Percentiles rank a stretch among this genome's conserved stretches.
Evolutionary conservation across 2,888 invertebrate species (phyloP).

Genomic region (Merodon equestris): DNA sequence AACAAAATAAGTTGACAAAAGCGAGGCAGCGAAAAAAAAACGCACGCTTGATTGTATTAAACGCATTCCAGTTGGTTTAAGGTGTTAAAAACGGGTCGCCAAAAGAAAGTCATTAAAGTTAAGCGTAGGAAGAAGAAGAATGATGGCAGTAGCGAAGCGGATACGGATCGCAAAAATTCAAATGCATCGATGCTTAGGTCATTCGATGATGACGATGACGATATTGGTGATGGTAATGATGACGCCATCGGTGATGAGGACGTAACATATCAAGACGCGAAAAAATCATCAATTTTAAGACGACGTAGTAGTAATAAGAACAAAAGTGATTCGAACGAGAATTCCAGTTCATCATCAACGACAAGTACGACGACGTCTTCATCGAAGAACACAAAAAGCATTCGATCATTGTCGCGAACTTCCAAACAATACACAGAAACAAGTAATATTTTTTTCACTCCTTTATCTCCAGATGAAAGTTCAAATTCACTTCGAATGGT

Average conservation of each 20-base stretch:
- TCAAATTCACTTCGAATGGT: constrained; percentile 7
- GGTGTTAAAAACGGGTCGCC: constrained; percentile 71
- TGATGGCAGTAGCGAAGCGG: constrained; percentile 69
- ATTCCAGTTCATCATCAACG: constrained; percentile 55
- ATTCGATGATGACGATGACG: constrained; percentile 51
- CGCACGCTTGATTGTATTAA: constrained; percentile 1
- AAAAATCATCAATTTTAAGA: constrained; percentile 8
- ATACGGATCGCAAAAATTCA: constrained; percentile 70
- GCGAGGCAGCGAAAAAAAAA: constrained; percentile 20
- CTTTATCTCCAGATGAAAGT: constrained; percentile 28
- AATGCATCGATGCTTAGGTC: constrained; percentile 59
- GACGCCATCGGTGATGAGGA: constrained; percentile 32
- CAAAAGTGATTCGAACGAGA: constrained; percentile 45
- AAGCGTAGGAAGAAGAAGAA: constrained; percentile 73
- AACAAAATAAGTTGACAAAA: not conserved
- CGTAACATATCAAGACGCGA: constrained; percentile 26
- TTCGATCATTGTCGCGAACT: constrained; percentile 68
- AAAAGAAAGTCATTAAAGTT: constrained; percentile 73
- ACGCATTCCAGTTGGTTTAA: constrained; percentile 37
- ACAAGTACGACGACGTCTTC: constrained; percentile 53
- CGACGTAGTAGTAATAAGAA: constrained; percentile 40
- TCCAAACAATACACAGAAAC: constrained; percentile 76
- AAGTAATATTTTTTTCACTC: constrained; percentile 72
- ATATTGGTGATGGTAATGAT: constrained; percentile 29
- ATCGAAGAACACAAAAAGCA: constrained; percentile 69